Evolutionary conservation across 2,888 invertebrate species (phyloP).

Genomic region (Brachyopa scutellaris): DNA sequence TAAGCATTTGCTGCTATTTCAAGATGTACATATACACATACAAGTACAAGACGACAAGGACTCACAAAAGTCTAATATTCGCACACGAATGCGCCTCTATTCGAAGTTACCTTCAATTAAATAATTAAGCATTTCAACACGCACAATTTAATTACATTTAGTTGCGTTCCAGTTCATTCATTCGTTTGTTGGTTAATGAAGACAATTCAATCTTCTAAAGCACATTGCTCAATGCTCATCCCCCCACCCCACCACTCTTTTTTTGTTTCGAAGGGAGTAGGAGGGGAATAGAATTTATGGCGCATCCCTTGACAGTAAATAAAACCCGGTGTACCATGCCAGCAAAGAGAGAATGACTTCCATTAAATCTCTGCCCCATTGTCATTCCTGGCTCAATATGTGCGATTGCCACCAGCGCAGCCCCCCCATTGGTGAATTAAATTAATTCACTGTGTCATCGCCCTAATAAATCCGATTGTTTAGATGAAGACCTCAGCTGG

Average conservation of each 20-base stretch:
- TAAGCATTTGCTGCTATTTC: conserved; percentile 21
- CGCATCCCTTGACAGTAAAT: conserved; percentile 22
- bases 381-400: conserved; percentile 24
- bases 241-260: background rate
- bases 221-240: background rate
- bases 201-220: conserved; percentile 60
- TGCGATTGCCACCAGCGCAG: conserved; percentile 1
- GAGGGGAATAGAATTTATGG: conserved; percentile 32
- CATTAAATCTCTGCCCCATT: conserved; percentile 59
- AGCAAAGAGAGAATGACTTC: conserved; percentile 37
- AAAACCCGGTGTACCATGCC: conserved; percentile 46
- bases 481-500: conserved; percentile 53
- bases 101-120: conserved; percentile 34
- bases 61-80: background rate
- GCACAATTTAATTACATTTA: conserved; percentile 63
- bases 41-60: background rate
- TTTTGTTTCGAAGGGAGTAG: no score
- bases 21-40: conserved; percentile 13
- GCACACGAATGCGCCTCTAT: conserved; percentile 6
- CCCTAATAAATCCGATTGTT: conserved; percentile 66
- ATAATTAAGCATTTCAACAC: conserved; percentile 59
- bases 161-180: conserved; percentile 12
- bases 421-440: conserved; percentile 22
- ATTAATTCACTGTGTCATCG: conserved; percentile 68
- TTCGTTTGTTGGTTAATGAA: conserved; percentile 35